Evolutionary conservation across 2,113 vertebrate species (phyloP).

Genomic region (Leptosomus discolor): DNA sequence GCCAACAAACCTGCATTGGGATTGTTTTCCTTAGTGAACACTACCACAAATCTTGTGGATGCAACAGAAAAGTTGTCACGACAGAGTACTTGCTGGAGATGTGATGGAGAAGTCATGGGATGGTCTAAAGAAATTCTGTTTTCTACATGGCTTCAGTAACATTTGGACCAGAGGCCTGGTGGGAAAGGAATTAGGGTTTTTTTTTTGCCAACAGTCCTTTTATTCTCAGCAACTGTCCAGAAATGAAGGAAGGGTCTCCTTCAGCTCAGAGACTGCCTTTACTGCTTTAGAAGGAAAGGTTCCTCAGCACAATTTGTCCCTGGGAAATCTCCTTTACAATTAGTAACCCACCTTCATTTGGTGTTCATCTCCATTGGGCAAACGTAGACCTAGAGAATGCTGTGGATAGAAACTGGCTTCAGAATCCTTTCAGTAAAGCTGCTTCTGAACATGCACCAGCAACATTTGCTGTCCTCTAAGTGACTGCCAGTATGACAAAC

Average conservation of each 20-base stretch:
- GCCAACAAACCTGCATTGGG: conserved; percentile 26
- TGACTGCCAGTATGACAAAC: neutral
- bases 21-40: neutral
- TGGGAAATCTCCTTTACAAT: neutral
- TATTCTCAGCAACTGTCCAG: neutral
- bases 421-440: neutral
- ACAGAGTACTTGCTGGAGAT: neutral
- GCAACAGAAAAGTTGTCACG: neutral
- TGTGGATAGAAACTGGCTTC: neutral
- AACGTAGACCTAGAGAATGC: neutral
- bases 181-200: accelerated
- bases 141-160: neutral
- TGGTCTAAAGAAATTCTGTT: neutral
- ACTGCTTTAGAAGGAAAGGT: neutral
- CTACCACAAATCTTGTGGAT: neutral
- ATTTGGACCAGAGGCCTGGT: neutral
- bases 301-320: neutral
- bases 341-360: neutral
- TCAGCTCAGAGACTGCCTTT: neutral
- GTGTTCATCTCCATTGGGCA: neutral
- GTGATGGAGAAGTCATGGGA: accelerated
- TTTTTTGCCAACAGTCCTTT: neutral
- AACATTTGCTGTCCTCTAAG: neutral
- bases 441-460: neutral
- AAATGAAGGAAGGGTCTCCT: neutral